These are phyloP conservation scores for Alces alces DNA, from an alignment of 2,113 vertebrate genomes.

Conservation along the genomic window DNA sequence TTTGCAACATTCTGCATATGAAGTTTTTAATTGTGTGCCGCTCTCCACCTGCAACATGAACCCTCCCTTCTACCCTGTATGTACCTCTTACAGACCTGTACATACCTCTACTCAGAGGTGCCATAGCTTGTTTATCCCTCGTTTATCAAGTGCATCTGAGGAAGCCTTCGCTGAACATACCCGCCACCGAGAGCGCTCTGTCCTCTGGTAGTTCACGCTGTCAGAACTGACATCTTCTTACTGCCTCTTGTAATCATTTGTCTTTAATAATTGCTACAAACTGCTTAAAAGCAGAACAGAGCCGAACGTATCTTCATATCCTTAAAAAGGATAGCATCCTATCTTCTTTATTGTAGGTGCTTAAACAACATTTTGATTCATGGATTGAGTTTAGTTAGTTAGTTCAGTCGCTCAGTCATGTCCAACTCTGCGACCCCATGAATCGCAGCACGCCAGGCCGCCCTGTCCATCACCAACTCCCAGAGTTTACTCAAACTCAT, in stretches of 20 bases:
- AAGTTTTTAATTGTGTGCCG: not conserved
- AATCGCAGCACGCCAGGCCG: too few relatives aligned
- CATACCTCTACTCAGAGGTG: not conserved
- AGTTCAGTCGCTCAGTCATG: too few relatives aligned
- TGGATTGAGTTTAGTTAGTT: not conserved
- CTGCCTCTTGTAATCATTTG: not conserved
- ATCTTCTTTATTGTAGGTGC: slow-evolving; percentile 13
- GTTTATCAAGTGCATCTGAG: not conserved
- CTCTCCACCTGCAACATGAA: not conserved
- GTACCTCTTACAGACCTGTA: not conserved
- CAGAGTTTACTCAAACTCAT: too few relatives aligned
- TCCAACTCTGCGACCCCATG: too few relatives aligned
- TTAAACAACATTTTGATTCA: slow-evolving; percentile 26
- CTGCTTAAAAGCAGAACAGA: not conserved
- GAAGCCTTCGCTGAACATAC: not conserved
- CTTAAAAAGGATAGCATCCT: not conserved
- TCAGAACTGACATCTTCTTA: not conserved
- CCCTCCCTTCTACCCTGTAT: not conserved
- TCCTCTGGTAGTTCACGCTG: not conserved
- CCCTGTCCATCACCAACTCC: too few relatives aligned
- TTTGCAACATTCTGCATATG: not conserved
- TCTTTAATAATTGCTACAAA: slow-evolving; percentile 11
- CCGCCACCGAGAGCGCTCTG: not conserved
- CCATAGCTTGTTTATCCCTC: not conserved
- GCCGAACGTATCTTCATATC: not conserved